Evolutionary conservation across 2,888 invertebrate genomes (phyloP).

Genomic region (Choreutis nemorana): DNA sequence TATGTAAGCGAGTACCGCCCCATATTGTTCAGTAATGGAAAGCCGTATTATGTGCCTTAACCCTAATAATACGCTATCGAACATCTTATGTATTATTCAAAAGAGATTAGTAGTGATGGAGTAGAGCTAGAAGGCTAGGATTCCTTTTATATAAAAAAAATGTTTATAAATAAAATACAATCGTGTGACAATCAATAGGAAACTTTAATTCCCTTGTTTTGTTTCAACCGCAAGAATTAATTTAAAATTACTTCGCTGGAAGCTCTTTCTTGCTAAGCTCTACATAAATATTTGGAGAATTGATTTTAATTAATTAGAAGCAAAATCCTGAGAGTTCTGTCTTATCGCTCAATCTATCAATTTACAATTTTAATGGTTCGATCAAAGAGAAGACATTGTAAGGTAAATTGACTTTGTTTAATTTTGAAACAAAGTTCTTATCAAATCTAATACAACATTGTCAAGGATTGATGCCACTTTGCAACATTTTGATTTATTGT

Average conservation of each 20-base stretch:
- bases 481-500: too few species aligned
- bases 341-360: not conserved
- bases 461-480: too few species aligned
- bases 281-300: conserved; percentile 26
- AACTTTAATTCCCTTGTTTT: too few species aligned
- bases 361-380: not conserved
- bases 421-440: too few species aligned
- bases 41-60: conserved; percentile 50
- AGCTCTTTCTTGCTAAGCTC: too few species aligned
- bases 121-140: conserved; percentile 33
- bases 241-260: too few species aligned
- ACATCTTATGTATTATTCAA: conserved; percentile 62
- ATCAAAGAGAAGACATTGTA: not conserved
- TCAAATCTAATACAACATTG: too few species aligned
- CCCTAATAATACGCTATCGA: conserved; percentile 56
- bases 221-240: too few species aligned
- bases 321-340: conserved; percentile 14
- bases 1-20: conserved; percentile 4
- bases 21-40: conserved; percentile 44
- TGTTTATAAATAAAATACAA: conserved; percentile 18
- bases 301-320: conserved; percentile 33
- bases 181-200: too few species aligned
- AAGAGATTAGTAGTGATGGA: conserved; percentile 44
- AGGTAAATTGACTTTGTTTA: too few species aligned
- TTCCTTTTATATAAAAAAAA: conserved; percentile 39